Evolutionary conservation across 2,797 vertebrate species (phyloP).

Genomic region (Paedocypris micromegethes): DNA sequence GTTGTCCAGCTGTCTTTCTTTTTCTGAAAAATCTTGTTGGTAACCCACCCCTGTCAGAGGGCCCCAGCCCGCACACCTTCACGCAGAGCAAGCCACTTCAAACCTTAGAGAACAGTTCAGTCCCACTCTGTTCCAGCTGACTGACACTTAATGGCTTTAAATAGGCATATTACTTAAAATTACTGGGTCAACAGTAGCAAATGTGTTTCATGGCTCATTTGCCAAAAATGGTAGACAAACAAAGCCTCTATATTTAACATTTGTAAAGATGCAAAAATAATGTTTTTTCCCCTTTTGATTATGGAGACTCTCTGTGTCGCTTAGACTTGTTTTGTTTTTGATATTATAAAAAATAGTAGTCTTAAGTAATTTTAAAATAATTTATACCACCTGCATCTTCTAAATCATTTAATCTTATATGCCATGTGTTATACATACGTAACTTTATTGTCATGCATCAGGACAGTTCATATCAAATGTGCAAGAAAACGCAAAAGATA

Average conservation of each 20-base stretch:
- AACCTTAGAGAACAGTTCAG: conserved; percentile 34
- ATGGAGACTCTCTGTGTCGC: conserved; percentile 1
- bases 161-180: conserved; percentile 56
- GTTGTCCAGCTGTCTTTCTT: not conserved
- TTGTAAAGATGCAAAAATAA: conserved; percentile 37
- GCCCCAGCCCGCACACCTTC: conserved; percentile 47
- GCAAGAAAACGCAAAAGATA: not conserved
- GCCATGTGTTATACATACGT: too few relatives aligned
- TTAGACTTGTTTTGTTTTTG: conserved; percentile 8
- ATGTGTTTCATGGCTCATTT: conserved; percentile 53
- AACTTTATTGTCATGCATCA: not conserved
- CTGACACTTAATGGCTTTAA: conserved; percentile 55
- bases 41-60: conserved; percentile 34
- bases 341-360: too few relatives aligned
- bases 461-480: not conserved
- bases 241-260: conserved; percentile 50
- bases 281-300: conserved; percentile 16
- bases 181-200: conserved; percentile 51
- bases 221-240: conserved; percentile 47
- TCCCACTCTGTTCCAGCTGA: conserved; percentile 49
- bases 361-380: not conserved
- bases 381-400: not conserved
- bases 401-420: too few relatives aligned
- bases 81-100: conserved; percentile 29
- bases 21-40: not conserved